Conservation (phyloP, 2,797 vertebrate species). For the Gymnodraco acuticeps region DNA sequence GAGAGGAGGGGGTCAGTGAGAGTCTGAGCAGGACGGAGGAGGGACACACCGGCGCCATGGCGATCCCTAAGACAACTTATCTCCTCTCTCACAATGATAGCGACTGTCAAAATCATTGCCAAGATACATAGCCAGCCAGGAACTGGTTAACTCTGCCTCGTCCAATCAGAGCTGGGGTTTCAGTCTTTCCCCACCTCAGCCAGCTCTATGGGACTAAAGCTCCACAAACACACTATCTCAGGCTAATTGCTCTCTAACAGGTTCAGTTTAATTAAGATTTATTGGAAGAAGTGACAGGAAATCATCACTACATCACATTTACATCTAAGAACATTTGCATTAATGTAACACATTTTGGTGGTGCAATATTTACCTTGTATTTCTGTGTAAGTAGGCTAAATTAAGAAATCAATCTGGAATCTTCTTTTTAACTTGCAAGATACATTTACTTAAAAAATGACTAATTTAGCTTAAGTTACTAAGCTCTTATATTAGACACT, state of each 20-base stretch:
- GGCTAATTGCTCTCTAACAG: conserved; percentile 20
- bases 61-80: conserved; percentile 88
- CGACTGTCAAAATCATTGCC: conserved; percentile 88
- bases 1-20: conserved; percentile 60
- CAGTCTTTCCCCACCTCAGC: conserved; percentile 51
- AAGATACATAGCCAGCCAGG: conserved; percentile 84
- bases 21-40: conserved; percentile 80
- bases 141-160: conserved; percentile 81
- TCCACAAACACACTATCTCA: conserved; percentile 59
- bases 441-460: neutral
- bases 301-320: neutral
- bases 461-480: neutral
- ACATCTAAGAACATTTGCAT: neutral
- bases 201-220: conserved; percentile 36
- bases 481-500: neutral
- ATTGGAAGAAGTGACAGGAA: neutral
- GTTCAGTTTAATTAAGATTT: conserved; percentile 5
- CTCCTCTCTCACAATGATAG: conserved; percentile 84
- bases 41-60: conserved; percentile 86
- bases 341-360: neutral
- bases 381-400: too few relatives aligned
- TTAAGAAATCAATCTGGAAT: too few relatives aligned
- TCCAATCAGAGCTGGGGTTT: conserved; percentile 59
- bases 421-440: neutral
- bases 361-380: too few relatives aligned